Conservation (phyloP, 2,888 invertebrate species). For the Blera fallax region DNA sequence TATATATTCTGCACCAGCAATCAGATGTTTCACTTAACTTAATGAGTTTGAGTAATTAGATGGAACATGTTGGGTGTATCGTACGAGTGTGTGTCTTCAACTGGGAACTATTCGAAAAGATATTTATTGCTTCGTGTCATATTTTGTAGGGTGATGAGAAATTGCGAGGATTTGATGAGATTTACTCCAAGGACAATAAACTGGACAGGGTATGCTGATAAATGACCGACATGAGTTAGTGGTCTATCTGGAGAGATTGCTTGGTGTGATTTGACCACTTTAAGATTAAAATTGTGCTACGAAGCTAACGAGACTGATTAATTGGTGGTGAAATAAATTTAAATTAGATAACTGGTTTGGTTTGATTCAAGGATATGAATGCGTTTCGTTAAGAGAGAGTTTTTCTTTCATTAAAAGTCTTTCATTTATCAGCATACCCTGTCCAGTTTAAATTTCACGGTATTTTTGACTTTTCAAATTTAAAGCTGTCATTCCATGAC, state of each 20-base stretch:
- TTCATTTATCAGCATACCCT: too few species aligned
- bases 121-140: constrained; percentile 69
- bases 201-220: constrained; percentile 23
- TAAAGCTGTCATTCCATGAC: too few species aligned
- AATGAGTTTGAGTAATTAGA: constrained; percentile 73
- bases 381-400: too few species aligned
- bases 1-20: constrained; percentile 22
- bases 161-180: constrained; percentile 26
- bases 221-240: constrained; percentile 51
- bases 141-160: constrained; percentile 67
- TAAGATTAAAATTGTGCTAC: constrained; percentile 5
- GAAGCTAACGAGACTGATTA: constrained; percentile 21
- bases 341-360: not conserved
- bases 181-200: constrained; percentile 38
- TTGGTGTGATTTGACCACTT: constrained; percentile 33
- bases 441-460: too few species aligned
- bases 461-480: too few species aligned
- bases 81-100: constrained; percentile 45
- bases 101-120: constrained; percentile 33
- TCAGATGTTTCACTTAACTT: constrained; percentile 71
- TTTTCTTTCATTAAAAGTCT: too few species aligned
- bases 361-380: not conserved
- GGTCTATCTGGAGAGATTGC: constrained; percentile 62
- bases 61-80: constrained; percentile 61
- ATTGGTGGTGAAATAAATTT: constrained; percentile 13